A percentile compares a stretch with the other conserved stretches of the same genome.
phyloP scores from a whole-genome alignment of 2,888 invertebrate species.

The Ochlodes sylvanus region DNA sequence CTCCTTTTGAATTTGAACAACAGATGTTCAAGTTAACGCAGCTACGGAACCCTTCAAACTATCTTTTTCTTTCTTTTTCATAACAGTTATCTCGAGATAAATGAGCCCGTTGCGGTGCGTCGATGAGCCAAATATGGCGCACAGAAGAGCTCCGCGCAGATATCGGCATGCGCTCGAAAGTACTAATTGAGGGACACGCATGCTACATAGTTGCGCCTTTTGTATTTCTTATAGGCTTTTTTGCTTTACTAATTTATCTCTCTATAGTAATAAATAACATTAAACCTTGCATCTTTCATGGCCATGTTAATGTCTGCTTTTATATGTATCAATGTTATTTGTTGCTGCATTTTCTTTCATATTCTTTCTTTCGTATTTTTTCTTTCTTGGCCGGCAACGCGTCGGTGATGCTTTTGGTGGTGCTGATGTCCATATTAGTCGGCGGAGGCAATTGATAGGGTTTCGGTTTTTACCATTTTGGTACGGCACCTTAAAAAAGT shows the following conservation, averaged over 20 bases:
- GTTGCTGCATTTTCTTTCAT: too few relatives aligned
- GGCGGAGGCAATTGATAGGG: too few relatives aligned
- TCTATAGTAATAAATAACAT: not conserved
- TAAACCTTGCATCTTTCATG: too few relatives aligned
- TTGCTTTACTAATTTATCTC: conserved; percentile 2
- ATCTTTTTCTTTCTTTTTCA: conserved; percentile 13
- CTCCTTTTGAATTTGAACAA: too few relatives aligned
- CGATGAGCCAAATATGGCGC: conserved; percentile 53
- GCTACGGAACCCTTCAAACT: conserved; percentile 28
- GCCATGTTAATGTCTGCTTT: too few relatives aligned
- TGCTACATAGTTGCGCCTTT: conserved; percentile 39
- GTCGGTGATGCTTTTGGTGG: too few relatives aligned
- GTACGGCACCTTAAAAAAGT: too few relatives aligned
- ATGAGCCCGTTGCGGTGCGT: conserved; percentile 20
- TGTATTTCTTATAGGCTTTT: conserved; percentile 31
- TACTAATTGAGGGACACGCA: conserved; percentile 72
- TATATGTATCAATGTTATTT: too few relatives aligned
- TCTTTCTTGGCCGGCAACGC: too few relatives aligned
- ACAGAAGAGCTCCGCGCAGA: conserved; percentile 65
- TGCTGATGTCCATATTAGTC: too few relatives aligned
- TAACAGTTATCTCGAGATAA: conserved; percentile 19
- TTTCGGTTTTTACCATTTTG: too few relatives aligned
- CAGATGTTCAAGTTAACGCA: not conserved
- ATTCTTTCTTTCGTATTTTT: too few relatives aligned
- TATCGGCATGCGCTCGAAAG: conserved; percentile 76